phyloP scores from a whole-genome alignment of 2,888 invertebrate species.

The Pachycephus smyrnensis region DNA sequence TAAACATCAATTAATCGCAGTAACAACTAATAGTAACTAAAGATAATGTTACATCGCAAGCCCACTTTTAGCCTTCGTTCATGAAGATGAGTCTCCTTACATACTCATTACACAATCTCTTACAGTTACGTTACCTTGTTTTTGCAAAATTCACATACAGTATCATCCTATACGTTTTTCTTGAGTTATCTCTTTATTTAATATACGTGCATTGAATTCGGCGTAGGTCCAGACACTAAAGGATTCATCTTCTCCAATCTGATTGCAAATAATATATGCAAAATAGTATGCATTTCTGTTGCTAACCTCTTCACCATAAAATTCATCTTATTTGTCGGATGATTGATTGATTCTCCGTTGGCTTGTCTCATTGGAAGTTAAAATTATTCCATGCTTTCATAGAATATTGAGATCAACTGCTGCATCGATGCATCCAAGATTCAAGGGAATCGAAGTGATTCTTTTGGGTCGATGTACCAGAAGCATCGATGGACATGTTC shows the following conservation, averaged over 20 bases:
- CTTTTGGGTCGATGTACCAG: not conserved
- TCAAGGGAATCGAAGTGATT: not conserved
- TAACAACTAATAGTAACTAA: conserved; percentile 6
- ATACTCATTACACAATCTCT: not conserved
- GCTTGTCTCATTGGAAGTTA: not conserved
- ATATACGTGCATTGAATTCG: not conserved
- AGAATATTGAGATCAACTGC: not conserved
- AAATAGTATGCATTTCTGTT: not conserved
- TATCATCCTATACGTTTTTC: not conserved
- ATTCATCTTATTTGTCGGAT: not conserved
- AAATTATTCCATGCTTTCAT: not conserved
- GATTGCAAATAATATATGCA: not conserved
- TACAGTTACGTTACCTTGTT: not conserved
- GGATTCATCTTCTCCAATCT: not conserved
- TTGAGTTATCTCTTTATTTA: not conserved
- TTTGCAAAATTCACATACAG: not conserved
- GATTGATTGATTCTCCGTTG: not conserved
- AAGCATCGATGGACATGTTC: not conserved
- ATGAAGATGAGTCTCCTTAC: not conserved
- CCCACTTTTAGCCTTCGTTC: not conserved
- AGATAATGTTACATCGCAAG: conserved; percentile 2
- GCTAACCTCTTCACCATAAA: not conserved
- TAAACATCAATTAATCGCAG: not conserved
- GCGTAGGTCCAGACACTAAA: not conserved
- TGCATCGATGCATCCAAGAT: not conserved